A percentile compares a stretch with the other conserved stretches of the same genome.
Conservation (phyloP, 2,797 vertebrate species). For the Sylvilagus floridanus region DNA sequence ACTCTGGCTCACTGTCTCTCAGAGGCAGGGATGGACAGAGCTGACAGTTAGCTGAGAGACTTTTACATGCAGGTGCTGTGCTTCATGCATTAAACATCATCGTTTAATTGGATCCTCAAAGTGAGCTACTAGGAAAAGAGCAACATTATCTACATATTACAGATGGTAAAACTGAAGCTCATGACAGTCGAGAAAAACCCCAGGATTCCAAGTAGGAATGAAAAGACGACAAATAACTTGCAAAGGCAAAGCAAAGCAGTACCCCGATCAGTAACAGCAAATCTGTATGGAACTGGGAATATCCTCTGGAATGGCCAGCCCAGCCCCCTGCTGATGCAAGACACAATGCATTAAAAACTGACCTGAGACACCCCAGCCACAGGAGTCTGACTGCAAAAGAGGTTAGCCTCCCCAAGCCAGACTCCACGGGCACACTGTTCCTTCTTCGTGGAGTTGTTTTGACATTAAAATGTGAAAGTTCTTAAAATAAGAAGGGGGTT, state of each 20-base stretch:
- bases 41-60: not conserved
- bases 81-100: not conserved
- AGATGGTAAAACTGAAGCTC: not conserved
- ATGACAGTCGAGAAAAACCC: not conserved
- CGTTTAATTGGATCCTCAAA: conserved; percentile 27
- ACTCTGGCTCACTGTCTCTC: not conserved
- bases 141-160: not conserved
- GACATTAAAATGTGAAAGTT: conserved; percentile 82
- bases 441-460: conserved; percentile 84
- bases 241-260: not conserved
- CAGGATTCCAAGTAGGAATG: not conserved
- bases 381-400: conserved; percentile 67
- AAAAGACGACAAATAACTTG: conserved; percentile 5
- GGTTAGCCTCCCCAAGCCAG: conserved; percentile 68
- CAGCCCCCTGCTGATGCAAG: not conserved
- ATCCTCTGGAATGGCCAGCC: conserved; percentile 37
- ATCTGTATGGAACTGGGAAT: not conserved
- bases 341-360: conserved; percentile 53
- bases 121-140: not conserved
- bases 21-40: not conserved
- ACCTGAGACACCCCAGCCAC: conserved; percentile 50
- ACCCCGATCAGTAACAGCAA: not conserved
- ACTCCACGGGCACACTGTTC: conserved; percentile 76
- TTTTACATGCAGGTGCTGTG: not conserved
- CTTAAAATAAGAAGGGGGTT: conserved; percentile 80